Percentiles rank a stretch among this genome's conserved stretches.
These are phyloP conservation scores for Spea hammondii DNA, from an alignment of 2,797 vertebrate genomes.

Conservation along the genomic window DNA sequence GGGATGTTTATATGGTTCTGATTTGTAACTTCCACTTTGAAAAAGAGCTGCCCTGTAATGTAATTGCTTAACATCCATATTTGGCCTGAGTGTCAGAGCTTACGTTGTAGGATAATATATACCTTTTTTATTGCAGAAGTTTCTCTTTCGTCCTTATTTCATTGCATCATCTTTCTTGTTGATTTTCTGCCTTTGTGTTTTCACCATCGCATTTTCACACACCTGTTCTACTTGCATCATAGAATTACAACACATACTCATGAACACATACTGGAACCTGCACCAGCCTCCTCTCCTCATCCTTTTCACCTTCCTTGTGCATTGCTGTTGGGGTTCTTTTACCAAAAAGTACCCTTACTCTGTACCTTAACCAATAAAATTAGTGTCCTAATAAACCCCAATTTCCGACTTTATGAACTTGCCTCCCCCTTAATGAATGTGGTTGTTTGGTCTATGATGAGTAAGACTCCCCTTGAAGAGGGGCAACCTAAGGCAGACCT, in stretches of 20 bases:
- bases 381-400: background rate
- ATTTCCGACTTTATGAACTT: slow-evolving; percentile 49
- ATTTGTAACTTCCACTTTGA: too few relatives aligned
- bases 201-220: background rate
- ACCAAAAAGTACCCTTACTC: slow-evolving; percentile 25
- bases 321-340: background rate
- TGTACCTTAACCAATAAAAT: slow-evolving; percentile 37
- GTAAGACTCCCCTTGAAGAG: slow-evolving; percentile 86
- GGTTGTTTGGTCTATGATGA: slow-evolving; percentile 96
- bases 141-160: background rate
- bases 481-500: slow-evolving; percentile 95
- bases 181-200: background rate
- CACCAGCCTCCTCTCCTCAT: slow-evolving; percentile 10
- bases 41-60: too few relatives aligned
- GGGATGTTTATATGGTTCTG: background rate
- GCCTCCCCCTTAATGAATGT: slow-evolving; percentile 66
- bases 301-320: slow-evolving; percentile 4
- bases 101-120: too few relatives aligned
- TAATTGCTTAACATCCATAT: too few relatives aligned
- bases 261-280: background rate
- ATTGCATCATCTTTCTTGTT: slow-evolving; percentile 9
- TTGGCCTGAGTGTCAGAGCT: too few relatives aligned
- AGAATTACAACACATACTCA: background rate
- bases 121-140: background rate
- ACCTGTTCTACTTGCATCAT: background rate